phyloP scores from a whole-genome alignment of 2,888 invertebrate species.

The Griposia aprilina region DNA sequence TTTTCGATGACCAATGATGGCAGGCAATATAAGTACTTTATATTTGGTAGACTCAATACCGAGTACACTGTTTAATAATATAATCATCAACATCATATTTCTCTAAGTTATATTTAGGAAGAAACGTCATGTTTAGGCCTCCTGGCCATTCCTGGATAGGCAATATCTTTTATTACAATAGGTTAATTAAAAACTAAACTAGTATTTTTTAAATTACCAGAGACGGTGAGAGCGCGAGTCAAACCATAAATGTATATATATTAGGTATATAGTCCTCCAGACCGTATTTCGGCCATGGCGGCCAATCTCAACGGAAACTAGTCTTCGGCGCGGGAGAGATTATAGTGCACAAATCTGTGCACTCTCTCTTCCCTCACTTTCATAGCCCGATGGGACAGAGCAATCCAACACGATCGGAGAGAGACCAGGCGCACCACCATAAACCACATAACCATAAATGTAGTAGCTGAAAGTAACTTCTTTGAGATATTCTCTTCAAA shows the following conservation, averaged over 20 bases:
- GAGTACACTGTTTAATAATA: not conserved
- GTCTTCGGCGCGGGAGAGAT: too few species aligned
- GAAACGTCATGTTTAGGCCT: not conserved
- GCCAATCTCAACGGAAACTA: too few species aligned
- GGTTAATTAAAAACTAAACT: not conserved
- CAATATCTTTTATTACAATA: not conserved
- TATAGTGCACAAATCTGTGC: too few species aligned
- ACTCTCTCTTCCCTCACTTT: too few species aligned
- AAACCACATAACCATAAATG: not conserved
- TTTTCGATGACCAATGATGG: not conserved
- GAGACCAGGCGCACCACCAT: too few species aligned
- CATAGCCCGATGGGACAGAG: too few species aligned
- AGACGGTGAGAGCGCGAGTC: not conserved
- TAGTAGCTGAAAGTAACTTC: not conserved
- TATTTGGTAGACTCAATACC: not conserved
- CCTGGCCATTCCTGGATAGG: not conserved
- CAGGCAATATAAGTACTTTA: not conserved
- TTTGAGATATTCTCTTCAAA: not conserved
- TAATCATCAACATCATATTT: not conserved
- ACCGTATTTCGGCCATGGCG: too few species aligned
- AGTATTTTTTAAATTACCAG: not conserved
- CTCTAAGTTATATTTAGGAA: not conserved
- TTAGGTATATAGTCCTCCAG: too few species aligned
- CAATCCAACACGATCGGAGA: too few species aligned
- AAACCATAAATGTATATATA: too few species aligned